Base-by-base conservation (phyloP, 2,113 vertebrate genomes). In the Charina bottae region DNA sequence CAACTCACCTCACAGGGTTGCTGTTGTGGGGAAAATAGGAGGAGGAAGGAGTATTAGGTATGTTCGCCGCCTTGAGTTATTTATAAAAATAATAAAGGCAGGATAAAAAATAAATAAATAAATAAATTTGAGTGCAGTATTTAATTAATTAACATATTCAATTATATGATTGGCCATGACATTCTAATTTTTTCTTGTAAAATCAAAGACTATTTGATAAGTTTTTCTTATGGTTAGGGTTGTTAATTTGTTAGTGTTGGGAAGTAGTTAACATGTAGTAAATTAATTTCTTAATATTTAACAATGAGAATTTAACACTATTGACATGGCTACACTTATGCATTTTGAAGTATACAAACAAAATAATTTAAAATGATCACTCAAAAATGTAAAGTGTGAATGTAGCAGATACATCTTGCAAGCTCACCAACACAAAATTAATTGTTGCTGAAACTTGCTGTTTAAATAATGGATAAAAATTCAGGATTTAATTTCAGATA, bases 131-230 rank as follows among this genome's bases (percentile, higher is more conserved):
- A n/a, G 83, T 83, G 24, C 12, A 42, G 2, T n/a, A 60, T n/a
- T n/a, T 60, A 26, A 85, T 90, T 49, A 85, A 90, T 23, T 19
- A 83, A 42, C 2, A 96, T 95, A 87, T 94, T 59, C 92, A 94
- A 93, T 58, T 59, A 87, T 90, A 92, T 93, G 83, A 88, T 89
- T 42, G 72, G 91, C 83, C 85, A 91, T n/a, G 64, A 83, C 92
- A 53, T 19, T 21, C 86, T 93, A 68, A 60, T 85, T 2, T 93
- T 24, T 53, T 56, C 12, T 19, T 91, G 55, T 24, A 93, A 88
- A 91, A 56, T 10, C 91, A 23, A 68, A 83, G 87, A 89, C 24
- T 55, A 23, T 89, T 6, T 37, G 64, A 90, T 87, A 93, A 84
- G 0, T 60, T 60, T 85, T 46, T 23, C 13, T 42, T 87, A 72